Evolutionary conservation across 2,888 invertebrate species (phyloP), one percentile per base, ranked within the genome.

Genomic region (Pemphredon lugubris): DNA sequence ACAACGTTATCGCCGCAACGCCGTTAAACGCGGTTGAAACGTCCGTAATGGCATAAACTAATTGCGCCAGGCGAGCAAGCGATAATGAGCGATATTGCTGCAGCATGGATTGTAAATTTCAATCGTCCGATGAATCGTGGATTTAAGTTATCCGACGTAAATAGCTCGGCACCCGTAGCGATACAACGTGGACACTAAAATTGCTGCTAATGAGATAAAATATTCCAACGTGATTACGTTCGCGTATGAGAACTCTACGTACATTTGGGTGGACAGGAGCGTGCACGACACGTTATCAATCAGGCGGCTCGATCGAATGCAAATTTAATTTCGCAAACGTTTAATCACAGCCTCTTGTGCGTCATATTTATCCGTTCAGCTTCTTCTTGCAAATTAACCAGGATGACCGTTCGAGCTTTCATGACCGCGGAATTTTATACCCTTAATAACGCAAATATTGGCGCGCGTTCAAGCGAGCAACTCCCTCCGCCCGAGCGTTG

Each of bases 171-270:
- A n/a, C 11, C 23, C 23, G 11, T 18, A 16, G 18, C 30, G 5
- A n/a, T 37, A 14, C 39, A 32, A 14, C 4, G 26, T 48, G 40
- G 14, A 48, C 47, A 9, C 58, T 58, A 59, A 70, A 59, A 66
- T 66, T 60, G 59, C 40, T 16, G 40, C 66, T 70, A 66, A 70
- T 65, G 59, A 60, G 55, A 50, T 65, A 60, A 70, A 66, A 70
- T 70, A 70, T 70, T 70, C 70, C 48, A 55, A 70, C 40, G 32
- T 44, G 59, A 65, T 70, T 70, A 66, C 42, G 18, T 14, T 21
- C 3, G 13, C 7, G 20, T 16, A 9, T n/a, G n/a, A 5, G 40
- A 34, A 34, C 34, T 4, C 34, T 60, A 51, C 51, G 53, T 21
- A 40, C 30, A 47, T 18, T 20, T 20, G 45, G 11, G 5, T 3